Percentiles rank a stretch among this genome's conserved stretches.
Conservation (phyloP, 1,140 invertebrate species). For the Maconellicoccus hirsutus region DNA sequence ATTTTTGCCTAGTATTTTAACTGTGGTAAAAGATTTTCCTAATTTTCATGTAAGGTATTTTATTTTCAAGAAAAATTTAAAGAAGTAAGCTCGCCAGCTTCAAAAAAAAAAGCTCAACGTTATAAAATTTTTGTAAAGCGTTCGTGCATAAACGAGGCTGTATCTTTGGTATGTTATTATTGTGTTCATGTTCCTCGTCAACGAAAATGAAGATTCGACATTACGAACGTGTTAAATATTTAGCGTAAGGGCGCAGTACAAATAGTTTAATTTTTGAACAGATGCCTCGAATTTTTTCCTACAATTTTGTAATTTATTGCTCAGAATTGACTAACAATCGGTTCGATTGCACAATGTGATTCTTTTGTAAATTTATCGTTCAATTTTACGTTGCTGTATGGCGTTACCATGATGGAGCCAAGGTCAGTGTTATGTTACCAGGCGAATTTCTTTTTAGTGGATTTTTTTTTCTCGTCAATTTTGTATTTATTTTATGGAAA, state of each 20-base stretch:
- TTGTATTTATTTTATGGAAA: not conserved
- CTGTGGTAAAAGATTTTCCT: not conserved
- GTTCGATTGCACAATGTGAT: not conserved
- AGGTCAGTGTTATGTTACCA: not conserved
- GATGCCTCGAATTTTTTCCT: conserved; percentile 3
- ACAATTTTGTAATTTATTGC: not conserved
- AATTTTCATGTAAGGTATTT: not conserved
- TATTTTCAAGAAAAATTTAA: not conserved
- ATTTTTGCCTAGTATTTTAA: conserved; percentile 4
- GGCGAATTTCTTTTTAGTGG: not conserved
- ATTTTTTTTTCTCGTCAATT: not conserved
- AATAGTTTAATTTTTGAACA: not conserved
- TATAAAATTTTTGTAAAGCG: not conserved
- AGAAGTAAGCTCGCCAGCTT: not conserved
- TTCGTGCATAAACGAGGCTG: not conserved
- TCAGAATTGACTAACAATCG: not conserved
- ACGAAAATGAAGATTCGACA: not conserved
- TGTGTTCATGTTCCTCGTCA: not conserved
- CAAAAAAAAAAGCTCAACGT: not conserved
- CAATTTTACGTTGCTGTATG: not conserved
- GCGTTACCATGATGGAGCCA: not conserved
- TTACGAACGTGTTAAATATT: too few relatives aligned
- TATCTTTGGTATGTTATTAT: not conserved
- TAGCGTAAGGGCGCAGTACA: too few relatives aligned
- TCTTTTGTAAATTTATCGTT: not conserved